Evolutionary conservation across 2,888 invertebrate genomes (phyloP).

Genomic region (Zygothrica quintamaculata): DNA sequence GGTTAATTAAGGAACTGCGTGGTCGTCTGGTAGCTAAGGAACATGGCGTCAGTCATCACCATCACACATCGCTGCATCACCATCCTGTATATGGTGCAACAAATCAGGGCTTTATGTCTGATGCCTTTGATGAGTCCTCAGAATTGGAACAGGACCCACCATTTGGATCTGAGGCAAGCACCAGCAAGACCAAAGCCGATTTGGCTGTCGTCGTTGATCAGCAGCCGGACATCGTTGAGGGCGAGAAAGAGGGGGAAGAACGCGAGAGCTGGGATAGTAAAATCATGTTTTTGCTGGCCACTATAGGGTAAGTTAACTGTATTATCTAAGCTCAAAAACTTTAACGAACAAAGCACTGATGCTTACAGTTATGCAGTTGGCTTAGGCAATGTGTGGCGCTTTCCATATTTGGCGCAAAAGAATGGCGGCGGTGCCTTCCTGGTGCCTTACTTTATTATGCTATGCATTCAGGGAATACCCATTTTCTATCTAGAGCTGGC

Average conservation of each 20-base stretch:
- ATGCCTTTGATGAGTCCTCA: constrained; percentile 83
- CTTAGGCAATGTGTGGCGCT: constrained; percentile 97
- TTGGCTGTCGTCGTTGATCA: constrained; percentile 51
- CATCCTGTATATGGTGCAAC: constrained; percentile 91
- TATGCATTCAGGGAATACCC: constrained; percentile 96
- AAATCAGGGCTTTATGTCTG: constrained; percentile 90
- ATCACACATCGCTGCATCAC: constrained; percentile 74
- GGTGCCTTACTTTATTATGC: constrained; percentile 98
- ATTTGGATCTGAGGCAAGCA: constrained; percentile 82
- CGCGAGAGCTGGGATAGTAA: constrained; percentile 97
- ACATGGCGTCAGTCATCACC: constrained; percentile 87
- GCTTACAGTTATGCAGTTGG: constrained; percentile 92
- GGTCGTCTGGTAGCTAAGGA: constrained; percentile 90
- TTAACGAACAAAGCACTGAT: too few species aligned
- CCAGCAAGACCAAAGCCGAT: constrained; percentile 81
- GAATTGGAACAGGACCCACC: constrained; percentile 77
- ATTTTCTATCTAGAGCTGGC: constrained; percentile 98
- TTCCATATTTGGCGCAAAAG: constrained; percentile 97
- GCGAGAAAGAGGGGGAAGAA: constrained; percentile 89
- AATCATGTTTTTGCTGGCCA: constrained; percentile 95
- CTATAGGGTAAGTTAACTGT: constrained; percentile 87
- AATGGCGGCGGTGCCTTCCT: constrained; percentile 98
- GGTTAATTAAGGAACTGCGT: constrained; percentile 87
- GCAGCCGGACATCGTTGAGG: constrained; percentile 87
- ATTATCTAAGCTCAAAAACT: too few species aligned